These are phyloP conservation scores for Drosophila ochracea DNA, from an alignment of 2,888 invertebrate genomes.

Conservation along the genomic window DNA sequence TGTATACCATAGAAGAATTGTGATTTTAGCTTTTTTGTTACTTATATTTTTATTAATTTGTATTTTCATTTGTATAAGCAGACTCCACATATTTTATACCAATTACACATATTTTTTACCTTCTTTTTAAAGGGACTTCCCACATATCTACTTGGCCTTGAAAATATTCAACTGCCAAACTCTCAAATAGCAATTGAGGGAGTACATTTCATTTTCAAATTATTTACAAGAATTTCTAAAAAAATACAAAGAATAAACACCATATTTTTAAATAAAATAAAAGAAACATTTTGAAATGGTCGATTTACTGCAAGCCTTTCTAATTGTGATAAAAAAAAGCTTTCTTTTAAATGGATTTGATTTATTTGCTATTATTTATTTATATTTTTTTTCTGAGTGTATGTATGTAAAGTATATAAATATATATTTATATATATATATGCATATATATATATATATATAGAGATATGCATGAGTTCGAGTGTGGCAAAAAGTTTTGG, in stretches of 20 bases:
- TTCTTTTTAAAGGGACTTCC: not conserved
- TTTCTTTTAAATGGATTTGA: too few species aligned
- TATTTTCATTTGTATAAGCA: not conserved
- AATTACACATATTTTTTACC: not conserved
- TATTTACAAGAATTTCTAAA: too few species aligned
- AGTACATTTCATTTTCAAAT: not conserved
- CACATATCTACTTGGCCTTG: not conserved
- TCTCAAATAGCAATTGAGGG: not conserved
- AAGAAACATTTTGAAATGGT: too few species aligned
- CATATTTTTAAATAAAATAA: too few species aligned
- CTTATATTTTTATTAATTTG: not conserved
- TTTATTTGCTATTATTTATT: too few species aligned
- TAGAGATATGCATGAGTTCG: slow-evolving; percentile 6
- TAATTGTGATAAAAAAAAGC: too few species aligned
- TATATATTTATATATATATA: not conserved
- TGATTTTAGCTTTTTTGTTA: not conserved
- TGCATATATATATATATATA: not conserved
- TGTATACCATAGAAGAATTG: too few species aligned
- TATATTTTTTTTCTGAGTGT: not conserved
- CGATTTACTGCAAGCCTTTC: too few species aligned
- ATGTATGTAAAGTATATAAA: not conserved
- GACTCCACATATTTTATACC: not conserved
- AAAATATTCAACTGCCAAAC: not conserved
- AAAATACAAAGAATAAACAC: too few species aligned
- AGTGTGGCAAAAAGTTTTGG: slow-evolving; percentile 50